Base-by-base conservation (phyloP, 2,113 vertebrate genomes). In the Gadus chalcogrammus region DNA sequence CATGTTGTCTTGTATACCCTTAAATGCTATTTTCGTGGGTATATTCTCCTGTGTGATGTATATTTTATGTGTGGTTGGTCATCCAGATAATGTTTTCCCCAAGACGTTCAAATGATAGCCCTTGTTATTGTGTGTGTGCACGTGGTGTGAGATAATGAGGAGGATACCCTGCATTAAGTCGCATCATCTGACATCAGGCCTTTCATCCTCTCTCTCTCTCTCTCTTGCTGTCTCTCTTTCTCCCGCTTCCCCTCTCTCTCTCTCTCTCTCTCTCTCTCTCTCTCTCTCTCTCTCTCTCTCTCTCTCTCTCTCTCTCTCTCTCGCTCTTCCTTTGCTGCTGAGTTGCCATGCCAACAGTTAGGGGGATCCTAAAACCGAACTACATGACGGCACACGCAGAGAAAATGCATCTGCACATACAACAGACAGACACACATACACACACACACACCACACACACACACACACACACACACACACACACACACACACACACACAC, bases 311-410 rank as follows among this genome's bases (percentile, higher is more conserved):
- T 16, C 28, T 18, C 71, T 67, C 18, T 69, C 61, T 35, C n/a
- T 5, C 5, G n/a, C 11, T 73, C 56, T 65, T 67, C 69, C 22
- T 68, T 71, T 15, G 38, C 65, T 78, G 73, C 27, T 4, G 71
- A 78, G 78, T 89, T 86, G 84, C 84, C 75, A 83, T 85, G 82
- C 62, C 84, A 82, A 87, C 87, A 81, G 66, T 81, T 86, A 81
- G 76, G 78, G 85, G 68, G 78, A 77, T 82, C 83, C 77, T 78
- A 70, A 67, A 72, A 68, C 70, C 60, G 67, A 80, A 83, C 62
- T 48, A 48, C 42, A 13, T 48, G 68, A 73, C 72, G 80, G 73
- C 64, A 73, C 35, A 75, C 1, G 15, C 15, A 35, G 42, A 22
- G 6, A 6, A 61, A 12, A 9, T 15, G 22, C 63, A 11, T 24